Conservation (phyloP, 2,888 invertebrate species). For the Alcis repandata region DNA sequence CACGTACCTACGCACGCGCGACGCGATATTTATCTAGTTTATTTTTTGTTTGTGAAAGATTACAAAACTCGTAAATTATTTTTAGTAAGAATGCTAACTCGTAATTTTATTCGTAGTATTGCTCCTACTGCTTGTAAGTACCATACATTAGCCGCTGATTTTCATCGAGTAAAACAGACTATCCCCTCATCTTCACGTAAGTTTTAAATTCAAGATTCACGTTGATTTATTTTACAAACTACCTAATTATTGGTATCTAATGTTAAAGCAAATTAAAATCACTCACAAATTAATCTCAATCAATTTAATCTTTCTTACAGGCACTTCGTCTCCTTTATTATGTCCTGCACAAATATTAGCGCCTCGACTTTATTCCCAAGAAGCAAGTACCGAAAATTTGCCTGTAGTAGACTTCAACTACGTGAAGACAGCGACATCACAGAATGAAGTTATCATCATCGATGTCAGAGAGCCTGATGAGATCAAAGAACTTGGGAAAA, state of each 20-base stretch:
- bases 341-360: slow-evolving; percentile 22
- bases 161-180: slow-evolving; percentile 1
- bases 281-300: background rate
- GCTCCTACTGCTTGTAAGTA: slow-evolving; percentile 1
- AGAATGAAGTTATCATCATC: slow-evolving; percentile 83
- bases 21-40: background rate
- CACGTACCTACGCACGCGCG: too few species aligned
- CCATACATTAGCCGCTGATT: slow-evolving; percentile 1
- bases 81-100: slow-evolving; percentile 10
- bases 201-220: background rate
- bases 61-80: background rate
- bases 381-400: slow-evolving; percentile 54
- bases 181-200: slow-evolving; percentile 1
- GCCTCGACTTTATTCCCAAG: slow-evolving; percentile 58
- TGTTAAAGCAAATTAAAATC: background rate
- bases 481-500: slow-evolving; percentile 89
- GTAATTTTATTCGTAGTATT: slow-evolving; percentile 11
- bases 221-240: too few species aligned
- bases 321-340: slow-evolving; percentile 14
- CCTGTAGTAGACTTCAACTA: slow-evolving; percentile 75
- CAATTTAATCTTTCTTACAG: slow-evolving; percentile 32
- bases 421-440: slow-evolving; percentile 70
- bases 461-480: slow-evolving; percentile 93
- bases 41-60: background rate
- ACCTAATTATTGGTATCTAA: too few species aligned